phyloP scores from a whole-genome alignment of 2,113 vertebrate species.

The Notarius lentiginosus region DNA sequence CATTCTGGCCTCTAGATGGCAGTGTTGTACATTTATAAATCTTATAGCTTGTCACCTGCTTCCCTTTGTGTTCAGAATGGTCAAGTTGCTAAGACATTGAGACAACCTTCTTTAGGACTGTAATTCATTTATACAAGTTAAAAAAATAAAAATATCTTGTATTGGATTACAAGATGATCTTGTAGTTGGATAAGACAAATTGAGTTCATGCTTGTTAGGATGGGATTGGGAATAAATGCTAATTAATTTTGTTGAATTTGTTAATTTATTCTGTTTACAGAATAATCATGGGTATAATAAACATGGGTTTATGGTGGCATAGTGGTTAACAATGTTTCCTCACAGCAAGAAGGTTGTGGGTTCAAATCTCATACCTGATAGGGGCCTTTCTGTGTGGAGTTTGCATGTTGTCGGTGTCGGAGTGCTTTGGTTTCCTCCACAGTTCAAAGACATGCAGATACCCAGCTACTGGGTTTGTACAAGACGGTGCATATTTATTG shows the following conservation, averaged over 20 bases:
- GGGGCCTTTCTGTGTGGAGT: too few species aligned
- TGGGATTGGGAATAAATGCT: background rate
- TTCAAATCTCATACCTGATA: too few species aligned
- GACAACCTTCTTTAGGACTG: background rate
- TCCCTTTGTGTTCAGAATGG: background rate
- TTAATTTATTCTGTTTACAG: background rate
- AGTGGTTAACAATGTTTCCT: too few species aligned
- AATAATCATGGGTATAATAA: background rate
- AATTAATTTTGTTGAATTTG: background rate
- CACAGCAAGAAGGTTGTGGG: too few species aligned
- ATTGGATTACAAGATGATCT: background rate
- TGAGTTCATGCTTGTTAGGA: background rate
- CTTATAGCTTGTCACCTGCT: background rate
- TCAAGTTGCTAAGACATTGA: too few species aligned
- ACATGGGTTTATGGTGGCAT: too few species aligned
- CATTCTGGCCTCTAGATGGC: constrained; percentile 46
- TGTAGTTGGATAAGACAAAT: background rate
- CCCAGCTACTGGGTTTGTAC: too few species aligned
- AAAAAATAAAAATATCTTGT: background rate
- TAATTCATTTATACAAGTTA: background rate
- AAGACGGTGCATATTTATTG: too few species aligned
- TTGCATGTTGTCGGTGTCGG: too few species aligned
- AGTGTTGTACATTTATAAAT: constrained; percentile 36
- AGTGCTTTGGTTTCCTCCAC: too few species aligned
- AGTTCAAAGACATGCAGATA: too few species aligned